These are phyloP conservation scores for Leptosomus discolor DNA, from an alignment of 2,113 vertebrate species.

Conservation along the genomic window DNA sequence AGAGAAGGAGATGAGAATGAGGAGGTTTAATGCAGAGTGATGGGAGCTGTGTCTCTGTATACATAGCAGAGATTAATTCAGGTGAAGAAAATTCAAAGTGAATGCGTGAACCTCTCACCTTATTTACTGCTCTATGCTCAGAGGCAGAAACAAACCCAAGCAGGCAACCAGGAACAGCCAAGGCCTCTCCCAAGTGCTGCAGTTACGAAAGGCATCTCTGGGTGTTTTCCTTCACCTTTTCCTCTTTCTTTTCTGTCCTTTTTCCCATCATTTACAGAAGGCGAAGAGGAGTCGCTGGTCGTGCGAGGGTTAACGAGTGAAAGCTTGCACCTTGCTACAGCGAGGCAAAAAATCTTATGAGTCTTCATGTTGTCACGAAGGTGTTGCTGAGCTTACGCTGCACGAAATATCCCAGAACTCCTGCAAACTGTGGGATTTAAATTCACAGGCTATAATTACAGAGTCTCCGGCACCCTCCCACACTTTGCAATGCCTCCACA, in stretches of 20 bases:
- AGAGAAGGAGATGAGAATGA: background rate
- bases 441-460: constrained; percentile 10
- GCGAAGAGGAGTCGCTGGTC: background rate
- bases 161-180: background rate
- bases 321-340: background rate
- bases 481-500: background rate
- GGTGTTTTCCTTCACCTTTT: background rate
- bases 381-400: constrained; percentile 29
- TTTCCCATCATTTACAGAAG: background rate
- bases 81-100: background rate
- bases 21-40: background rate
- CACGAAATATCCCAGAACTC: constrained; percentile 19
- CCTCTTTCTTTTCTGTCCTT: background rate
- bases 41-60: background rate
- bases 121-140: background rate
- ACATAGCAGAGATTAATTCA: background rate
- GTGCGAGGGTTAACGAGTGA: background rate
- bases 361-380: constrained; percentile 19
- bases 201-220: background rate
- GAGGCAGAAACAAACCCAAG: background rate
- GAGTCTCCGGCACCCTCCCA: background rate
- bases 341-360: background rate
- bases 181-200: background rate
- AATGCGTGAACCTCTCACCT: background rate
- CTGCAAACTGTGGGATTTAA: constrained; percentile 37